Evolutionary conservation across 2,888 invertebrate species (phyloP).

Genomic region (Trachelus troglodyta): DNA sequence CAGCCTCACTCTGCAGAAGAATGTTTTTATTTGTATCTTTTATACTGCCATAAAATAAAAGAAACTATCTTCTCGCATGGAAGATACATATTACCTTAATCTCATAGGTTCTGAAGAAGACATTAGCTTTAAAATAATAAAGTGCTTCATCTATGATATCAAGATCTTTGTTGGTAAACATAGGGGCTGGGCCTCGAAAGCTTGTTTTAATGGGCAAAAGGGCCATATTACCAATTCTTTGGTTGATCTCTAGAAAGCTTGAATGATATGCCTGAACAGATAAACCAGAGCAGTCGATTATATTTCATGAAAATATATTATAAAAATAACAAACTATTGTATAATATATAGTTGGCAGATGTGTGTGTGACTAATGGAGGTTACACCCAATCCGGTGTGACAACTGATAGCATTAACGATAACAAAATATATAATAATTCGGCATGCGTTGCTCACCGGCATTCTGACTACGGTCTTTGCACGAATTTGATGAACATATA

Average conservation of each 20-base stretch:
- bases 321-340: too few relatives aligned
- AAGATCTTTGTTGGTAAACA: conserved; percentile 73
- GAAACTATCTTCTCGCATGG: neutral
- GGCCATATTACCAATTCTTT: conserved; percentile 91
- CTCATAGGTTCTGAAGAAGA: conserved; percentile 98
- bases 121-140: conserved; percentile 98
- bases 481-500: too few relatives aligned
- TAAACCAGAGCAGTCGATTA: too few relatives aligned
- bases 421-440: too few relatives aligned
- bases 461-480: too few relatives aligned
- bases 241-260: conserved; percentile 79
- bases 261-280: conserved; percentile 92
- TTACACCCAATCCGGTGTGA: too few relatives aligned
- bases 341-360: too few relatives aligned
- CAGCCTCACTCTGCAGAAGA: conserved; percentile 87
- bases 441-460: too few relatives aligned
- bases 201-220: conserved; percentile 90
- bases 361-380: too few relatives aligned
- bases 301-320: too few relatives aligned
- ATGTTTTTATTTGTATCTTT: conserved; percentile 2
- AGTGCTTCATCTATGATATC: conserved; percentile 98
- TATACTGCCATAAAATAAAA: neutral
- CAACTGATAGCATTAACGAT: too few relatives aligned
- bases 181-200: conserved; percentile 92
- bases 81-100: conserved; percentile 79